These are phyloP conservation scores for Camponotus floridanus DNA, from an alignment of 1,140 invertebrate genomes.

Conservation along the genomic window DNA sequence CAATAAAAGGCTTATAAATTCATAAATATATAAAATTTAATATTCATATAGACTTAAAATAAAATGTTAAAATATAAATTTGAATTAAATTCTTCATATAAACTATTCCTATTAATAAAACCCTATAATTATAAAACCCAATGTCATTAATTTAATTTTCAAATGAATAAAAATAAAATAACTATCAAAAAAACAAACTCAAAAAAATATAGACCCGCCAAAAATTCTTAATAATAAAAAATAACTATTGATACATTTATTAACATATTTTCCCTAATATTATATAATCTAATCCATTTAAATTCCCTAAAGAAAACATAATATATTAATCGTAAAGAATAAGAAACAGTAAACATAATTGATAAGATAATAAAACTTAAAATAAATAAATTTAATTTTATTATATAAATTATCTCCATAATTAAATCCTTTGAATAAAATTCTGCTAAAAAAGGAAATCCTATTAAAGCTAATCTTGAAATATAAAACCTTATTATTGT, in stretches of 20 bases:
- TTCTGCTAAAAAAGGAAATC: no score
- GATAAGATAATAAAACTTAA: no score
- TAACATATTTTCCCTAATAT: neutral
- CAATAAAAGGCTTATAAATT: slow-evolving; percentile 65
- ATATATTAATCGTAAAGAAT: neutral
- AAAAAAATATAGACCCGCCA: neutral
- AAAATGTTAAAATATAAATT: slow-evolving; percentile 75
- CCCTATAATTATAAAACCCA: neutral
- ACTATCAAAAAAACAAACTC: neutral
- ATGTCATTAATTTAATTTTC: neutral
- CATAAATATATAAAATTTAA: slow-evolving; percentile 84
- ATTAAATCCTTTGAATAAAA: no score
- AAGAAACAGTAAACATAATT: neutral
- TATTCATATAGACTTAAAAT: slow-evolving; percentile 83
- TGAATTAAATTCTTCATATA: neutral
- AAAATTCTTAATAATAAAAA: neutral
- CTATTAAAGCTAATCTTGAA: neutral
- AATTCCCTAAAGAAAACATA: neutral
- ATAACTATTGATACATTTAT: neutral
- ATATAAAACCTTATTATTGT: neutral
- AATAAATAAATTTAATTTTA: no score
- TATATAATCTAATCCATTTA: neutral
- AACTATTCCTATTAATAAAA: accelerated
- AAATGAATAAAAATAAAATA: neutral
- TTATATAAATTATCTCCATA: no score